These are phyloP conservation scores for Microtus californicus DNA, from an alignment of 2,797 vertebrate genomes.

Conservation along the genomic window DNA sequence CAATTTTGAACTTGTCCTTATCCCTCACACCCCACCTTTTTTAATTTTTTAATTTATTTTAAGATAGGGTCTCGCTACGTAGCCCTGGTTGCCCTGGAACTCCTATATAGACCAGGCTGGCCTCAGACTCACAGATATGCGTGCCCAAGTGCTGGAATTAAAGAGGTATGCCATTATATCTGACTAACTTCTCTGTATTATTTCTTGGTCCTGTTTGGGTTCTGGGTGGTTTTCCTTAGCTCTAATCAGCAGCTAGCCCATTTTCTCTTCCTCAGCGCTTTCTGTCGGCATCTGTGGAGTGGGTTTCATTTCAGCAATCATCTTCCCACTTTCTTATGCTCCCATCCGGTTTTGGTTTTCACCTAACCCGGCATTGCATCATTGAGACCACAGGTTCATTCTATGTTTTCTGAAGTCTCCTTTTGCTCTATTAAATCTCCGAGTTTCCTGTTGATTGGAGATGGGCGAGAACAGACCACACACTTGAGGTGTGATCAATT, in stretches of 20 bases:
- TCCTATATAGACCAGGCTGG: not conserved
- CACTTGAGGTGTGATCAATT: not conserved
- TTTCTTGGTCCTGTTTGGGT: not conserved
- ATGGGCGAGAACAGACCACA: not conserved
- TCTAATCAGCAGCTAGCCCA: not conserved
- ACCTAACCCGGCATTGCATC: not conserved
- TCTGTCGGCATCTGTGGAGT: not conserved
- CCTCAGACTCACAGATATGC: not conserved
- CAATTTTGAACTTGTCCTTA: not conserved
- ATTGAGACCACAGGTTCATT: not conserved
- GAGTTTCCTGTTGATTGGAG: constrained; percentile 34
- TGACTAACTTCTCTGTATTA: not conserved
- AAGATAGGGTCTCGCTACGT: not conserved
- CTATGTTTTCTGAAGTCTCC: not conserved
- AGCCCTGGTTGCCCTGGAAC: not conserved
- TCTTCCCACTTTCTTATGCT: constrained; percentile 7
- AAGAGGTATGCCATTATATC: not conserved
- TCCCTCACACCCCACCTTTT: too few species aligned
- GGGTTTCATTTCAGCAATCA: not conserved
- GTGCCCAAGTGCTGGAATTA: not conserved
- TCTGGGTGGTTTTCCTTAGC: not conserved
- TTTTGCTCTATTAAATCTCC: not conserved
- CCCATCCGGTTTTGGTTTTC: not conserved
- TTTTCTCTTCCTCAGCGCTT: not conserved
- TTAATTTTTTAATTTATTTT: not conserved